Percentiles rank a stretch among this genome's conserved stretches.
Evolutionary conservation across 1,140 invertebrate genomes (phyloP).

Genomic region (Pemphigus obesinymphae): DNA sequence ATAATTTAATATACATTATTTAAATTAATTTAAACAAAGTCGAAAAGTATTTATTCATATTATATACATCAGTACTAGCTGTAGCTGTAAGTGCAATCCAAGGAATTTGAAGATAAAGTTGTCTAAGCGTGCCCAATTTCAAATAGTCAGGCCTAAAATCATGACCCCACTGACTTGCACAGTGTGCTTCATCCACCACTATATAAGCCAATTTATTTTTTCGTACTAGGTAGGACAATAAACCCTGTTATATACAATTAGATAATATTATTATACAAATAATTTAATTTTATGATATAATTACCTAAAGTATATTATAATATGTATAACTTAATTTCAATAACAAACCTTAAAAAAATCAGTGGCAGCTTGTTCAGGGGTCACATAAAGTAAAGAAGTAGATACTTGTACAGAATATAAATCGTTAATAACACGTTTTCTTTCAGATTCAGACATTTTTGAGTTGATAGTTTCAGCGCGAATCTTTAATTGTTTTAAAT

Average conservation of each 20-base stretch:
- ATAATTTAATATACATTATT: background rate
- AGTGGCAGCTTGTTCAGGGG: constrained; percentile 84
- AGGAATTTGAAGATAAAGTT: constrained; percentile 64
- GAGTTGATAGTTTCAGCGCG: constrained; percentile 82
- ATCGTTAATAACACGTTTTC: constrained; percentile 69
- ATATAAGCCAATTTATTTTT: constrained; percentile 58
- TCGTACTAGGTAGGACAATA: constrained; percentile 53
- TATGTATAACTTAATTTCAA: constrained; percentile 13
- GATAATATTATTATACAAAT: too few species aligned
- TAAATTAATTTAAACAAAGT: background rate
- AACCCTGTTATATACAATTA: too few species aligned
- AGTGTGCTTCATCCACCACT: constrained; percentile 93
- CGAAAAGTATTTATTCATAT: background rate
- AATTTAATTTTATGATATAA: background rate
- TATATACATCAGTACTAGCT: constrained; percentile 55
- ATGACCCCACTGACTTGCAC: constrained; percentile 96
- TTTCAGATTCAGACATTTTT: constrained; percentile 69
- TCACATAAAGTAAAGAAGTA: constrained; percentile 83
- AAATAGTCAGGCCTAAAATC: constrained; percentile 94
- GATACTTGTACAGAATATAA: constrained; percentile 63
- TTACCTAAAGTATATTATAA: background rate
- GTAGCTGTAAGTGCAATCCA: constrained; percentile 95
- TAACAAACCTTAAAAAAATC: constrained; percentile 61
- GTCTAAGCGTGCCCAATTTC: constrained; percentile 62
- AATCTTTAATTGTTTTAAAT: constrained; percentile 62